phyloP scores from a whole-genome alignment of 2,797 vertebrate species.

The Myripristis murdjan region DNA sequence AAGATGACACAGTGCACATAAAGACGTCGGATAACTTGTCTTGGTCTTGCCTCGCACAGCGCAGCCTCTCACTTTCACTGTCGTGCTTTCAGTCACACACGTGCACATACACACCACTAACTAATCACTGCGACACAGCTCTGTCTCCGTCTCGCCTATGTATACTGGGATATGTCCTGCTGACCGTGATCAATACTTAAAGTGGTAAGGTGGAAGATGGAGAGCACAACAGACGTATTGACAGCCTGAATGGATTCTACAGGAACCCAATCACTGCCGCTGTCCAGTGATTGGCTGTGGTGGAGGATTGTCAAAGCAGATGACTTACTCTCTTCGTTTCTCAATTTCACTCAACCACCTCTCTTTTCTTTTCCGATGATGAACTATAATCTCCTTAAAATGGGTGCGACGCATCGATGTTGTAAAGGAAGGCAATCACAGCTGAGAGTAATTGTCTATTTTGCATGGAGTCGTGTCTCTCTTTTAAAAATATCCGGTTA shows the following conservation, averaged over 20 bases:
- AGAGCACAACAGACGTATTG: constrained; percentile 66
- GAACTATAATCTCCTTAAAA: constrained; percentile 45
- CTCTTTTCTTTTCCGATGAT: constrained; percentile 26
- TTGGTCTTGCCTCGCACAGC: background rate
- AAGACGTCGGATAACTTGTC: constrained; percentile 3
- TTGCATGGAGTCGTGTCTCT: constrained; percentile 9
- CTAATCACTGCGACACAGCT: constrained; percentile 19
- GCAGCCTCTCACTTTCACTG: background rate
- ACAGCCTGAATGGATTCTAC: constrained; percentile 62
- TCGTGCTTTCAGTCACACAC: background rate
- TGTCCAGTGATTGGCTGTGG: constrained; percentile 33
- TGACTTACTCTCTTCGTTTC: constrained; percentile 61
- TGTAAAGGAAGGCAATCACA: constrained; percentile 51
- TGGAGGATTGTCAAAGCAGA: constrained; percentile 63
- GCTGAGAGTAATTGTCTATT: constrained; percentile 32
- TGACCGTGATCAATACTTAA: constrained; percentile 64
- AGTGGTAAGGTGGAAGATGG: constrained; percentile 41
- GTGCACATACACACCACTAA: background rate
- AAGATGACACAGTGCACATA: constrained; percentile 7
- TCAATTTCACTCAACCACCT: constrained; percentile 18
- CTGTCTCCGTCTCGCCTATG: constrained; percentile 21
- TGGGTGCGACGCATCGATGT: constrained; percentile 25
- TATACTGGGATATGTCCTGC: constrained; percentile 47
- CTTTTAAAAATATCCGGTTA: constrained; percentile 35
- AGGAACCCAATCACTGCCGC: constrained; percentile 43